A percentile compares a stretch with the other conserved stretches of the same genome.
phyloP scores from a whole-genome alignment of 2,888 invertebrate species.

The Xanthorhoe spadicearia region DNA sequence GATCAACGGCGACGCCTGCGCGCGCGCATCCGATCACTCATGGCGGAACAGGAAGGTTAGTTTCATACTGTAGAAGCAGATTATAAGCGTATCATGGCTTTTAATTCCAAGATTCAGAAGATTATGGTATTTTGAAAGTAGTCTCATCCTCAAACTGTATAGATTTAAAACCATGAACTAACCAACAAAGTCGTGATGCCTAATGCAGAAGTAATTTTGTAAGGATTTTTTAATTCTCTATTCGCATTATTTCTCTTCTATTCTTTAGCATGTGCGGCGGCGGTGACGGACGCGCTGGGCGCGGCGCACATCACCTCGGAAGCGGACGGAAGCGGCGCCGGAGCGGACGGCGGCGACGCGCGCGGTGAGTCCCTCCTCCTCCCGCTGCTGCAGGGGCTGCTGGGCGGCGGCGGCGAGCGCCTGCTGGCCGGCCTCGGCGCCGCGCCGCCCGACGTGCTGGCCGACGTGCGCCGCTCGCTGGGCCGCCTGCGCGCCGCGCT shows the following conservation, averaged over 20 bases:
- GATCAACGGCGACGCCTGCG: conserved; percentile 93
- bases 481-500: conserved; percentile 90
- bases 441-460: conserved; percentile 86
- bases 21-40: conserved; percentile 91
- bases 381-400: conserved; percentile 87
- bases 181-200: too few relatives aligned
- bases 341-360: conserved; percentile 58
- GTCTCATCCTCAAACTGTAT: too few relatives aligned
- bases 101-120: too few relatives aligned
- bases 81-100: too few relatives aligned
- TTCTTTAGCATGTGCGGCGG: conserved; percentile 73
- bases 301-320: conserved; percentile 69
- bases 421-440: conserved; percentile 75
- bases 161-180: too few relatives aligned
- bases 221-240: too few relatives aligned
- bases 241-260: neutral
- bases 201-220: too few relatives aligned
- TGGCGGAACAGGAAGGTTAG: conserved; percentile 94
- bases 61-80: too few relatives aligned
- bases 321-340: conserved; percentile 46
- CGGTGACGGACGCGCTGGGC: conserved; percentile 76
- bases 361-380: conserved; percentile 92
- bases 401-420: conserved; percentile 80
- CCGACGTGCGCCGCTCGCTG: conserved; percentile 91
- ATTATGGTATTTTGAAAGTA: too few relatives aligned